Conservation (phyloP, 30 jellyfish, hydroid and myxozoan genomes). For the Hydractinia symbiolongicarpus region DNA sequence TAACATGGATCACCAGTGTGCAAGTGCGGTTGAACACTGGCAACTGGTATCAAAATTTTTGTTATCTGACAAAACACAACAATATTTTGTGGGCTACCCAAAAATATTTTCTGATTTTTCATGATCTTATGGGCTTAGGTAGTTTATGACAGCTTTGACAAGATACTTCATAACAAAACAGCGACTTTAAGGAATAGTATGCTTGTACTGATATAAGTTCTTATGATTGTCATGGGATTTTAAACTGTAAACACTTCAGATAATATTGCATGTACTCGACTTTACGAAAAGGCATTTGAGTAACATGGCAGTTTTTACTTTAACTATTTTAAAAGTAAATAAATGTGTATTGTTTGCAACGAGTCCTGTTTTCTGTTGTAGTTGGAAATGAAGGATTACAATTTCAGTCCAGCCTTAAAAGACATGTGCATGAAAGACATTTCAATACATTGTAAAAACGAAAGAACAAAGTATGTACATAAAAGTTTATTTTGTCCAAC, state of each 20-base stretch:
- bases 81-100: no score
- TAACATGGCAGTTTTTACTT: no score
- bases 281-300: no score
- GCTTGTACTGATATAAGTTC: no score
- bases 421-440: constrained; percentile 65
- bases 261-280: no score
- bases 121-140: no score
- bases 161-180: no score
- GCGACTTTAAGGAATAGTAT: no score
- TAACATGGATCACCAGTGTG: constrained; percentile 77
- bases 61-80: neutral
- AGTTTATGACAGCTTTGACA: no score
- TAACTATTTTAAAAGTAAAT: neutral
- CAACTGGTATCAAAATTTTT: constrained; percentile 52
- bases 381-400: constrained; percentile 78
- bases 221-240: no score
- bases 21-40: constrained; percentile 91
- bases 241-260: no score
- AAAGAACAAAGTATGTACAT: constrained; percentile 59
- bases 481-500: neutral
- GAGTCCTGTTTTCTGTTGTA: constrained; percentile 1
- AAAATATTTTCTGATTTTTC: no score
- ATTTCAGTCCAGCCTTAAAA: constrained; percentile 73
- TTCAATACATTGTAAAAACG: constrained; percentile 34
- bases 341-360: neutral